phyloP scores from a whole-genome alignment of 2,113 vertebrate species.

The Proteles cristata region DNA sequence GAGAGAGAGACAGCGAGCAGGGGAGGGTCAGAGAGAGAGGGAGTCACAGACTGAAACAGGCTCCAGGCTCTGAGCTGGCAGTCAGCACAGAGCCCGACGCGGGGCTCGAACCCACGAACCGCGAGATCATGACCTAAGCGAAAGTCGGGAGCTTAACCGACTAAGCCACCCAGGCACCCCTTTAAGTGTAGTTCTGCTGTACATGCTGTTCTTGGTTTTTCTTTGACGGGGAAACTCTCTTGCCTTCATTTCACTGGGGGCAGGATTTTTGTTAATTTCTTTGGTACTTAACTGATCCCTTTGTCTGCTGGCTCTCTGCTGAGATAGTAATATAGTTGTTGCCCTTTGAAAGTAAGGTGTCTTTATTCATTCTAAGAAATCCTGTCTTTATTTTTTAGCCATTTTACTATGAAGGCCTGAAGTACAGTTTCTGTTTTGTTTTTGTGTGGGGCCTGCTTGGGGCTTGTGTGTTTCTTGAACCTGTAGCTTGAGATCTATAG shows the following conservation, averaged over 20 bases:
- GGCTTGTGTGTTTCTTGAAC: not conserved
- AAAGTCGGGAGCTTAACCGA: no score
- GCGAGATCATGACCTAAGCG: no score
- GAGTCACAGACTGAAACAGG: no score
- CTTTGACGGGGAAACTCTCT: not conserved
- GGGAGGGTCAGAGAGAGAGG: no score
- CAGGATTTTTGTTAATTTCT: not conserved
- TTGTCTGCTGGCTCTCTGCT: not conserved
- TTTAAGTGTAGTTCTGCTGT: not conserved
- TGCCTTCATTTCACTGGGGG: not conserved
- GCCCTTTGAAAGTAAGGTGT: not conserved
- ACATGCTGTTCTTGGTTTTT: not conserved
- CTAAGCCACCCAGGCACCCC: no score
- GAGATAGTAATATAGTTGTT: not conserved
- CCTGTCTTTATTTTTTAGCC: not conserved
- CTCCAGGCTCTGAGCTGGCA: no score
- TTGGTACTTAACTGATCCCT: not conserved
- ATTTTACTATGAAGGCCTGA: not conserved
- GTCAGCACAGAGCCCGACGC: no score
- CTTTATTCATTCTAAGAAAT: not conserved
- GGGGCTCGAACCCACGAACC: no score
- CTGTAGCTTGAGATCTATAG: not conserved
- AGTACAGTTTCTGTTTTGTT: not conserved
- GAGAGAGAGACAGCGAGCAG: no score
- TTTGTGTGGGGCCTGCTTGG: not conserved